A percentile compares a stretch with the other conserved stretches of the same genome.
Conservation (phyloP, 2,888 invertebrate genomes). For the Cartodere bifasciata region DNA sequence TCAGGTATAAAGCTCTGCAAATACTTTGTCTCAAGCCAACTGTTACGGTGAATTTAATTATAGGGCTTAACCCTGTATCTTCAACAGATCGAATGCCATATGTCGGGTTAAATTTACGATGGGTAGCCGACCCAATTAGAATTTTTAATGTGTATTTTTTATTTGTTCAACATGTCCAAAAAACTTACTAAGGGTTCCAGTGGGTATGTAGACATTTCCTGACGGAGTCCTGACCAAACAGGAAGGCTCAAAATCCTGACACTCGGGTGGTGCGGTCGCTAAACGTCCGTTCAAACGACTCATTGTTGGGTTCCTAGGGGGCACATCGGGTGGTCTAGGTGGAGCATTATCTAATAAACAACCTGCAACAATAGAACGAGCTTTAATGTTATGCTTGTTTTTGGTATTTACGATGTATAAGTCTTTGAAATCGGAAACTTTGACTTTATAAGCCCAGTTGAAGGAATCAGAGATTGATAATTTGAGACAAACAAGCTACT, state of each 20-base stretch:
- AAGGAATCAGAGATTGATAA: no score
- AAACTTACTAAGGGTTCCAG: conserved; percentile 52
- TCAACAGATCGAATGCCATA: no score
- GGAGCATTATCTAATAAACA: conserved; percentile 70
- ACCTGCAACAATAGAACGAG: conserved; percentile 45
- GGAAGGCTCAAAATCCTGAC: conserved; percentile 72
- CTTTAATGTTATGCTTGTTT: conserved; percentile 3
- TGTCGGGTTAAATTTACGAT: no score
- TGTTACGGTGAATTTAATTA: no score
- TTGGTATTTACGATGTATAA: no score
- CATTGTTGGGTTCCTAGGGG: conserved; percentile 84
- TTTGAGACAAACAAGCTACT: no score
- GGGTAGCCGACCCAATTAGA: no score
- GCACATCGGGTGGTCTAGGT: conserved; percentile 69
- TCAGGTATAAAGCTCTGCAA: no score
- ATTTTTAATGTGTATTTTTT: neutral
- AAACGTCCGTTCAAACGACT: conserved; percentile 80
- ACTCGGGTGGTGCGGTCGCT: conserved; percentile 62
- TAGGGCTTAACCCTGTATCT: no score
- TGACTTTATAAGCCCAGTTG: no score
- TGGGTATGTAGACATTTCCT: conserved; percentile 88
- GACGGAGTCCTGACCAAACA: conserved; percentile 84
- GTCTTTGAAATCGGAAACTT: no score
- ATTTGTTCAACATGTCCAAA: conserved; percentile 3
- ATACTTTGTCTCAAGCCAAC: no score